These are phyloP conservation scores for Chauna torquata DNA, from an alignment of 2,113 vertebrate genomes.

Conservation along the genomic window DNA sequence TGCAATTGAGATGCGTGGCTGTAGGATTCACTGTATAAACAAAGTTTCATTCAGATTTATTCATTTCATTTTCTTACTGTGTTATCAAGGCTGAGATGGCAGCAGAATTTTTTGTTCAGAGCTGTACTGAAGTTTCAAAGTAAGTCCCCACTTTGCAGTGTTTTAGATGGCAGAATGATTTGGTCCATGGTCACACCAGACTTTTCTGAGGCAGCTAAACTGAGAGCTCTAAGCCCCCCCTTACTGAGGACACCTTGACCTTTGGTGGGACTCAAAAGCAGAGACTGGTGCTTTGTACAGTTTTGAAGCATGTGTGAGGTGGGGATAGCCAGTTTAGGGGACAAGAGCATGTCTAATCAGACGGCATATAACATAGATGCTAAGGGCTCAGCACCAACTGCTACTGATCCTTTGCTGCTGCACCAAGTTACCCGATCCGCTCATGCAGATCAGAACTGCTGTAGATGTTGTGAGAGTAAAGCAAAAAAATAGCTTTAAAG, in stretches of 20 bases:
- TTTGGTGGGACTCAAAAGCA: not conserved
- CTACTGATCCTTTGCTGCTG: not conserved
- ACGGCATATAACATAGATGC: not conserved
- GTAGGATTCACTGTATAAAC: not conserved
- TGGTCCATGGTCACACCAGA: not conserved
- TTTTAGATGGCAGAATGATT: not conserved
- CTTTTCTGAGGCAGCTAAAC: not conserved
- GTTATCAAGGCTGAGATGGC: not conserved
- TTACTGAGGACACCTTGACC: not conserved
- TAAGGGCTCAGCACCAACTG: not conserved
- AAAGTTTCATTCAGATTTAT: not conserved
- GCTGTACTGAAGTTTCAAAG: not conserved
- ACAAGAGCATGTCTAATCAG: not conserved
- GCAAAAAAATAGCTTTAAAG: not conserved
- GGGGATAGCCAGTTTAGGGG: not conserved
- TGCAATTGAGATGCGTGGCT: not conserved
- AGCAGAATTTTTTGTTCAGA: not conserved
- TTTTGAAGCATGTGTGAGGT: not conserved
- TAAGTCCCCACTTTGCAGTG: accelerated
- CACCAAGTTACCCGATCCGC: not conserved
- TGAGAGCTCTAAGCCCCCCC: not conserved
- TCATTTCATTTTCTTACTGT: not conserved
- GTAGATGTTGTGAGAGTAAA: not conserved
- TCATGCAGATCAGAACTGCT: not conserved
- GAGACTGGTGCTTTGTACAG: not conserved